Evolutionary conservation across 92 coral and sea anemone genomes (phyloP).

Genomic region (Paragorgia papillata): DNA sequence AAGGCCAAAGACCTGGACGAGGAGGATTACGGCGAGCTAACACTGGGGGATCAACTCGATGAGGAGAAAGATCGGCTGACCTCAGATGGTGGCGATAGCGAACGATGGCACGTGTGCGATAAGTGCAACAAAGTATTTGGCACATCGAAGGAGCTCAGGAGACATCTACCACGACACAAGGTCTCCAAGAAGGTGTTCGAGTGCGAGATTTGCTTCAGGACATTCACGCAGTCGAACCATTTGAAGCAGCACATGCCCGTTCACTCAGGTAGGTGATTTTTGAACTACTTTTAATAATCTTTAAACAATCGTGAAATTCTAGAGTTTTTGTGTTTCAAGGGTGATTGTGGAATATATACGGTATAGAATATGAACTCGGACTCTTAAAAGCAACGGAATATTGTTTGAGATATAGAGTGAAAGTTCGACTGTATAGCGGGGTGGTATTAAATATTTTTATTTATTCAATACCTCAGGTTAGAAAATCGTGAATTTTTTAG

Average conservation of each 20-base stretch:
- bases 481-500: too few relatives aligned
- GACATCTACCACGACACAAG: conserved; percentile 46
- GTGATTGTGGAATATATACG: too few relatives aligned
- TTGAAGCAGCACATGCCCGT: conserved; percentile 44
- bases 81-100: conserved; percentile 17
- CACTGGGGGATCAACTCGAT: conserved; percentile 21
- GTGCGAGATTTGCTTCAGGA: conserved; percentile 38
- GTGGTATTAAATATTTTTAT: too few relatives aligned
- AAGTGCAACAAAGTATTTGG: conserved; percentile 45
- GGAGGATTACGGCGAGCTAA: conserved; percentile 24
- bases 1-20: conserved; percentile 33
- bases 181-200: conserved; percentile 38
- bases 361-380: too few relatives aligned
- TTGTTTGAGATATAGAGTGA: too few relatives aligned
- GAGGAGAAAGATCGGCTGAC: not conserved
- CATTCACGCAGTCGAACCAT: conserved; percentile 39
- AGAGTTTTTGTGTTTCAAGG: too few relatives aligned
- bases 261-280: conserved; percentile 30
- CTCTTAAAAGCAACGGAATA: too few relatives aligned
- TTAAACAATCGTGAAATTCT: too few relatives aligned
- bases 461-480: too few relatives aligned
- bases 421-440: too few relatives aligned
- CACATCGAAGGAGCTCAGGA: conserved; percentile 33
- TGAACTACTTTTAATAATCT: not conserved
- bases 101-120: conserved; percentile 40